Evolutionary conservation across 2,113 vertebrate genomes (phyloP).

Genomic region (Aptenodytes forsteri): DNA sequence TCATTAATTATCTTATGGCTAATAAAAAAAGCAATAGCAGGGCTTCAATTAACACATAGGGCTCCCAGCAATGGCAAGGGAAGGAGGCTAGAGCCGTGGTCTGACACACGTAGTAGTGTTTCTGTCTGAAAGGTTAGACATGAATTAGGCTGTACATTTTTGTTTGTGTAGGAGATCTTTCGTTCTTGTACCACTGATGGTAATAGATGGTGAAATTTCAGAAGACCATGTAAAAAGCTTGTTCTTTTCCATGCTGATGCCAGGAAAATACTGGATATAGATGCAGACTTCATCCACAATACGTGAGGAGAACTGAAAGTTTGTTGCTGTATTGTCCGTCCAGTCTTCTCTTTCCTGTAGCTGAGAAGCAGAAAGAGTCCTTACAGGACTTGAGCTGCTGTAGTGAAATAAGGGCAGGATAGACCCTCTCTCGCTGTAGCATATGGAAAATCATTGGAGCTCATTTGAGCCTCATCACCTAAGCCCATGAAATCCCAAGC

Average conservation of each 20-base stretch:
- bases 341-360: not conserved
- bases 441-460: not conserved
- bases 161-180: not conserved
- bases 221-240: not conserved
- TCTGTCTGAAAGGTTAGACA: not conserved
- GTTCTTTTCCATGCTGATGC: not conserved
- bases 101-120: fast-evolving
- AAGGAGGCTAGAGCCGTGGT: not conserved
- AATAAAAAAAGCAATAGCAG: not conserved
- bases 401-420: not conserved
- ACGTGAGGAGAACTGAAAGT: not conserved
- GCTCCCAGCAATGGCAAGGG: not conserved
- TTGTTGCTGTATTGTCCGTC: fast-evolving
- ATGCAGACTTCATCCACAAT: not conserved
- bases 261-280: not conserved
- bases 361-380: not conserved
- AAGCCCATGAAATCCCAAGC: not conserved
- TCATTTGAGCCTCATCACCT: not conserved
- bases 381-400: not conserved
- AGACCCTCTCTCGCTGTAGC: not conserved
- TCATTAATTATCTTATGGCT: not conserved
- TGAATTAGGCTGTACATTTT: not conserved
- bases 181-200: not conserved
- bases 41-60: not conserved
- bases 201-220: not conserved